Base-by-base conservation (phyloP, 2,888 invertebrate species). In the Mesorhabditis sp. region DNA sequence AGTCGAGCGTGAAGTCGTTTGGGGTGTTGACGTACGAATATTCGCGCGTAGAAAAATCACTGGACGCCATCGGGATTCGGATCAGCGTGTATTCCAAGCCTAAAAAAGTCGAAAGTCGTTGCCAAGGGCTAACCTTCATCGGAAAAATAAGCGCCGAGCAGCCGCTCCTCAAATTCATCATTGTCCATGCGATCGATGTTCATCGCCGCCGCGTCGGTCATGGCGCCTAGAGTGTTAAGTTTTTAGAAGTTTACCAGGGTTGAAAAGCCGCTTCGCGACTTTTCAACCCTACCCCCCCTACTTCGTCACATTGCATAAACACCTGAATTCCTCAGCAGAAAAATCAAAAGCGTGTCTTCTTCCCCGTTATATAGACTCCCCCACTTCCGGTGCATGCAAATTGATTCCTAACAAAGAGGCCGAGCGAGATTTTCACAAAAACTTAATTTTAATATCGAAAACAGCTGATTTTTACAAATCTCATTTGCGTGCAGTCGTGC, bases 1-100 rank as follows among this genome's bases (percentile, higher is more conserved):
- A 76, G 82, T 42, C 79, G 64, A 94, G 87, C 15, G 83, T 76
- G 66, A 87, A 86, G 74, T 88, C 88, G 0, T 87, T 86, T 5
- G 79, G 77, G 67, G 91, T 90, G 78, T 90, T 89, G 82, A 91
- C 91, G 85, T 93, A 93, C 0, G 93, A 91, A 88, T 94, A 94
- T 0, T 90, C 88, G 65, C 89, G 90, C 0, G 91, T 90, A 0
- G 94, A 94, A 87, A 94, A 94, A 86, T 95, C 95, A 68, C 90
- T 90, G 5, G 93, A 93, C 0, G 90, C 94, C 70, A 94, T 92
- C 0, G 94, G 92, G 4, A 93, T 90, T 64, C 94, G 89, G 63
- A 91, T 90, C 76, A 94, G 84, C 43, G 67, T 76, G 63, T 74
- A 76, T 62, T 73, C 74, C 4, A 76, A 15, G 41, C 70, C 68